Evolutionary conservation across 2,888 invertebrate genomes (phyloP).

Genomic region (Athetis lepigone): DNA sequence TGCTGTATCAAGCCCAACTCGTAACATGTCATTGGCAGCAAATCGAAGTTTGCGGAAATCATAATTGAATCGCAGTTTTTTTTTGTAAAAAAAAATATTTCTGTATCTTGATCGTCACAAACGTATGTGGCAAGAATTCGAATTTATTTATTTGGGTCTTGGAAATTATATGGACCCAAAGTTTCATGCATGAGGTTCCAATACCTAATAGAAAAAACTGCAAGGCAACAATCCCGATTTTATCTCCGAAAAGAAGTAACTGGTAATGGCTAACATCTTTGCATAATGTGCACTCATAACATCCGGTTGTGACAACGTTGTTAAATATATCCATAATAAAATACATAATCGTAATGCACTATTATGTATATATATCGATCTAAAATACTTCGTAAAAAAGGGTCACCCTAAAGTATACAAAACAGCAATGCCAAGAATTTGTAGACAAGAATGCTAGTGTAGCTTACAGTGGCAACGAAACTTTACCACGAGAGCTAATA

Average conservation of each 20-base stretch:
- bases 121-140: neutral
- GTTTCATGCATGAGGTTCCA: neutral
- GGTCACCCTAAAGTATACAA: neutral
- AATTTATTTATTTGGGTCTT: constrained; percentile 1
- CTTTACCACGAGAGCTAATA: no score
- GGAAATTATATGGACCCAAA: neutral
- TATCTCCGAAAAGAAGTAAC: neutral
- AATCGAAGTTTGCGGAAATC: constrained; percentile 8
- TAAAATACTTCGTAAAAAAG: neutral
- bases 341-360: no score
- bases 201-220: no score
- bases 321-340: no score
- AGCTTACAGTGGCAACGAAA: constrained; percentile 1
- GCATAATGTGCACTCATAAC: neutral
- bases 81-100: constrained; percentile 7
- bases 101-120: constrained; percentile 11
- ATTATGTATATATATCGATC: no score
- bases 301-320: neutral
- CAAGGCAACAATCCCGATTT: neutral
- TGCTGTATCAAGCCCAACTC: constrained; percentile 10
- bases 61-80: neutral
- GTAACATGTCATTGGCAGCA: constrained; percentile 32
- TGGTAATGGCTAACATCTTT: constrained; percentile 1
- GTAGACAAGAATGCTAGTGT: constrained; percentile 1
- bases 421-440: constrained; percentile 8